Evolutionary conservation across 2,888 invertebrate species (phyloP).

Genomic region (Euproctis similis): DNA sequence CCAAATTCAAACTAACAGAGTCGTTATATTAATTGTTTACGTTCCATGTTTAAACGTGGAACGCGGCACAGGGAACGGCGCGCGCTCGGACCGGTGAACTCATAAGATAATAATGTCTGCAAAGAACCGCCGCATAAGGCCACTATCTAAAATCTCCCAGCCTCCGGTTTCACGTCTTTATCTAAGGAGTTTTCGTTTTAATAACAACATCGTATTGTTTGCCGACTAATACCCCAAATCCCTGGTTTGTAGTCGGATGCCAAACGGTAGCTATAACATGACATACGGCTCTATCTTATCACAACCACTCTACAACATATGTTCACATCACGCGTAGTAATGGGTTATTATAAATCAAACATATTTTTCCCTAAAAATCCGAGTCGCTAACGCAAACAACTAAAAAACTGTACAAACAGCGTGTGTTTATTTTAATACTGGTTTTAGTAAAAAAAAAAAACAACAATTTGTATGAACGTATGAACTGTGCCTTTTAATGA

Average conservation of each 20-base stretch:
- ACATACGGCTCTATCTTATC: constrained; percentile 75
- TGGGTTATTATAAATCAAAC: constrained; percentile 62
- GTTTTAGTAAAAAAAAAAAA: constrained; percentile 10
- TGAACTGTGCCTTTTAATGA: constrained; percentile 35
- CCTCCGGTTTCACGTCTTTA: constrained; percentile 59
- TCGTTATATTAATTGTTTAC: background rate
- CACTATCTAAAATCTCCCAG: constrained; percentile 56
- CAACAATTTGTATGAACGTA: constrained; percentile 25
- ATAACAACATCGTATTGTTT: constrained; percentile 59
- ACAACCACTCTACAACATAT: constrained; percentile 67
- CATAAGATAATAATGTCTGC: constrained; percentile 32
- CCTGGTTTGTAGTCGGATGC: constrained; percentile 56
- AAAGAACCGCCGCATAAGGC: constrained; percentile 29
- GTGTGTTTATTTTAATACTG: constrained; percentile 34
- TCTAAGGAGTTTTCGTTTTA: constrained; percentile 52
- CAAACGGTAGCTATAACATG: constrained; percentile 70
- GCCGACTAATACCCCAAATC: constrained; percentile 59
- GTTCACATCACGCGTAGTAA: constrained; percentile 61
- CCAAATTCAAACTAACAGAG: background rate
- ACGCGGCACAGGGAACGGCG: background rate
- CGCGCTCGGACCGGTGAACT: constrained; percentile 16
- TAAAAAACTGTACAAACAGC: constrained; percentile 38
- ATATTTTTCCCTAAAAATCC: constrained; percentile 61
- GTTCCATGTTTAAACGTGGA: background rate
- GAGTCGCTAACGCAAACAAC: constrained; percentile 41